These are phyloP conservation scores for Nematostella vectensis DNA, from an alignment of 92 coral and sea anemone genomes.

Conservation along the genomic window DNA sequence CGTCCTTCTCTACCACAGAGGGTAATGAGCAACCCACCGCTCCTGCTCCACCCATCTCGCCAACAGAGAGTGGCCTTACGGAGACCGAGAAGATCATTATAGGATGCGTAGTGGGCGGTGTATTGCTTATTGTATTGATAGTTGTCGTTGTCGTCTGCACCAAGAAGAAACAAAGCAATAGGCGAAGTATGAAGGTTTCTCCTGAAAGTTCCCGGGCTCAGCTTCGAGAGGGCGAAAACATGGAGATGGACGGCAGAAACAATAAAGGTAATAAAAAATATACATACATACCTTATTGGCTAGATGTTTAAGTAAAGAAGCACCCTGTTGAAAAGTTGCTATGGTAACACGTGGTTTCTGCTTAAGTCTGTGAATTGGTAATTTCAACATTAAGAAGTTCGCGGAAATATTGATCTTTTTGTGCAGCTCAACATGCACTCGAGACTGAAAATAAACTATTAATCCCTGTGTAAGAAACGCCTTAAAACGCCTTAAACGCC, in stretches of 20 bases:
- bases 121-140: slow-evolving; percentile 31
- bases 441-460: too few species aligned
- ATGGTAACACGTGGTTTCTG: too few species aligned
- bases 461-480: too few species aligned
- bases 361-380: not conserved
- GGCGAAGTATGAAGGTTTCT: slow-evolving; percentile 19
- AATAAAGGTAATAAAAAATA: slow-evolving; percentile 9
- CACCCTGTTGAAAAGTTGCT: too few species aligned
- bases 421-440: not conserved
- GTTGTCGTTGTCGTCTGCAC: slow-evolving; percentile 28
- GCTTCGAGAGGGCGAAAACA: slow-evolving; percentile 20
- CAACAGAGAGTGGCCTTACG: slow-evolving; percentile 28
- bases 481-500: too few species aligned
- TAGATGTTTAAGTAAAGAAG: too few species aligned
- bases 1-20: slow-evolving; percentile 19
- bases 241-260: slow-evolving; percentile 43
- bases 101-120: slow-evolving; percentile 38
- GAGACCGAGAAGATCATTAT: slow-evolving; percentile 53
- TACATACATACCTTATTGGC: not conserved
- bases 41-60: slow-evolving; percentile 4
- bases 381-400: not conserved
- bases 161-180: slow-evolving; percentile 19
- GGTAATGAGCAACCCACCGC: slow-evolving; percentile 7
- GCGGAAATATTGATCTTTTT: not conserved
- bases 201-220: slow-evolving; percentile 26